Evolutionary conservation across 2,797 vertebrate genomes (phyloP).

Genomic region (Eleutherodactylus coqui): DNA sequence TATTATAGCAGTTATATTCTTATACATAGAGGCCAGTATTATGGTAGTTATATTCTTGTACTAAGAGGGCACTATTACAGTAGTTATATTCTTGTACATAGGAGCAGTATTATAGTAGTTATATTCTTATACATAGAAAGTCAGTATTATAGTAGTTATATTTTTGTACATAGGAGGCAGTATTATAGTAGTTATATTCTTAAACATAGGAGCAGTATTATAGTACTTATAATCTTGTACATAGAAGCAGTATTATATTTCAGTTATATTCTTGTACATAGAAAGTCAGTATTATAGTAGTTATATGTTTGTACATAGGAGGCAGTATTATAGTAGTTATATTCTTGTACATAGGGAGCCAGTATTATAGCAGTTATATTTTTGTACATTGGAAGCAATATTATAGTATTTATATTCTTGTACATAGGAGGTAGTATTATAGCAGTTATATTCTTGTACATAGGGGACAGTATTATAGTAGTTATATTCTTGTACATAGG

Average conservation of each 20-base stretch:
- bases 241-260: background rate
- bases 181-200: background rate
- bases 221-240: too few relatives aligned
- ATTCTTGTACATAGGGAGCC: too few relatives aligned
- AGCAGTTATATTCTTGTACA: too few relatives aligned
- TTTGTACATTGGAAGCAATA: too few relatives aligned
- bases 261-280: background rate
- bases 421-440: too few relatives aligned
- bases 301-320: background rate
- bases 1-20: background rate
- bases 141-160: background rate
- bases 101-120: background rate
- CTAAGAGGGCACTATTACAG: background rate
- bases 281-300: background rate
- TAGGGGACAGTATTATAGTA: too few relatives aligned
- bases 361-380: too few relatives aligned
- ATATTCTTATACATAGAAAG: too few relatives aligned
- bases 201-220: background rate
- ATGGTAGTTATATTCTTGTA: background rate
- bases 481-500: too few relatives aligned
- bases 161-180: background rate
- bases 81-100: background rate
- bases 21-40: background rate
- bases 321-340: background rate
- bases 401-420: too few relatives aligned